phyloP scores from a whole-genome alignment of 2,888 invertebrate genomes.

The Aspidiotus rigidus region DNA sequence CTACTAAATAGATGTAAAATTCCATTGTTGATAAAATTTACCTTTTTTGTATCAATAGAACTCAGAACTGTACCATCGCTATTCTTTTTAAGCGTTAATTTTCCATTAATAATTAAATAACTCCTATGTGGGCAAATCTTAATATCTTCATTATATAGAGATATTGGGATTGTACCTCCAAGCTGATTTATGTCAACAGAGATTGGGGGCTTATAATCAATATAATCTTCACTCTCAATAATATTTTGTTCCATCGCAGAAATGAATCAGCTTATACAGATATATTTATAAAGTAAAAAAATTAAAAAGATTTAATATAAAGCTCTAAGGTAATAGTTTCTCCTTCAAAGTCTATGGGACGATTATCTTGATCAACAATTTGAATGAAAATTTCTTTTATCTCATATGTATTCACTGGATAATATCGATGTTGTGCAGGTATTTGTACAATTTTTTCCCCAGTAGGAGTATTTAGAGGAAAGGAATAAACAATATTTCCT shows the following conservation, averaged over 20 bases:
- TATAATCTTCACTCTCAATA: constrained; percentile 15
- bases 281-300: constrained; percentile 6
- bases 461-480: constrained; percentile 7
- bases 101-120: constrained; percentile 15
- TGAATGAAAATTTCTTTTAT: constrained; percentile 7
- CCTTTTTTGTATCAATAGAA: constrained; percentile 16
- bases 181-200: constrained; percentile 6
- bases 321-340: constrained; percentile 17
- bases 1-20: constrained; percentile 22
- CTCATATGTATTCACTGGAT: constrained; percentile 17
- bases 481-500: constrained; percentile 1
- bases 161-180: constrained; percentile 9
- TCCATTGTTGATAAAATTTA: constrained; percentile 21
- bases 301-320: constrained; percentile 16
- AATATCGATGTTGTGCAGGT: constrained; percentile 23
- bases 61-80: constrained; percentile 10
- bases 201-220: constrained; percentile 4
- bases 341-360: constrained; percentile 16
- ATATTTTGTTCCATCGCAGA: constrained; percentile 27
- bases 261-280: no score
- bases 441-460: constrained; percentile 6
- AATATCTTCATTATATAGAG: constrained; percentile 9
- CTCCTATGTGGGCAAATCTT: background rate
- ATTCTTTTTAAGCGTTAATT: constrained; percentile 18
- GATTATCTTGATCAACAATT: constrained; percentile 25